Evolutionary conservation across 1,140 invertebrate species (phyloP).

Genomic region (Hypothenemus hampei): DNA sequence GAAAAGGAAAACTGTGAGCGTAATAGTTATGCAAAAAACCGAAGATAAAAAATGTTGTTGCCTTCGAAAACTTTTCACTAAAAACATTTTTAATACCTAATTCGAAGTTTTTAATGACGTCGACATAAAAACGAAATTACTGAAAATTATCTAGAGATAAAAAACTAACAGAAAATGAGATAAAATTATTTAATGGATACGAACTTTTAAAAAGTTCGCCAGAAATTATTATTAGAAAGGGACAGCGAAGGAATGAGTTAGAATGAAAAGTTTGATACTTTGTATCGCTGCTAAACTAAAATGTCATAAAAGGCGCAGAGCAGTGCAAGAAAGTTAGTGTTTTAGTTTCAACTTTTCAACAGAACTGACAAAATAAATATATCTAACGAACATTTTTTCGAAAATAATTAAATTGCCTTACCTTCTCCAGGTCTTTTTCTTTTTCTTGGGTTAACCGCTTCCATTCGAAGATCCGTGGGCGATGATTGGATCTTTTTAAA

Average conservation of each 20-base stretch:
- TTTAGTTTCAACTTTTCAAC: too few species aligned
- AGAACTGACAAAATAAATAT: too few species aligned
- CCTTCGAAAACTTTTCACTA: too few species aligned
- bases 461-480: slow-evolving; percentile 32
- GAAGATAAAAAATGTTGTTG: too few species aligned
- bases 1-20: too few species aligned
- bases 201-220: slow-evolving; percentile 13
- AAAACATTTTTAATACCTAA: too few species aligned
- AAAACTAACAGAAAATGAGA: background rate
- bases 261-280: background rate
- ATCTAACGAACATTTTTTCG: too few species aligned
- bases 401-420: too few species aligned
- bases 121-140: slow-evolving; percentile 18
- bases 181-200: slow-evolving; percentile 16
- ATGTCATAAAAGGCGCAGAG: too few species aligned
- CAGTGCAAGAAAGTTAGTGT: too few species aligned
- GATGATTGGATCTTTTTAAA: slow-evolving; percentile 48
- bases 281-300: too few species aligned
- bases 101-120: slow-evolving; percentile 9
- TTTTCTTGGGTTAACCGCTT: slow-evolving; percentile 53
- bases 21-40: too few species aligned
- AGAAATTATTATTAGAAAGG: slow-evolving; percentile 4
- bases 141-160: slow-evolving; percentile 8
- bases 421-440: slow-evolving; percentile 70
- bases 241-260: background rate